Base-by-base conservation (phyloP, 2,888 invertebrate species). In the Petrolisthes cinctipes region DNA sequence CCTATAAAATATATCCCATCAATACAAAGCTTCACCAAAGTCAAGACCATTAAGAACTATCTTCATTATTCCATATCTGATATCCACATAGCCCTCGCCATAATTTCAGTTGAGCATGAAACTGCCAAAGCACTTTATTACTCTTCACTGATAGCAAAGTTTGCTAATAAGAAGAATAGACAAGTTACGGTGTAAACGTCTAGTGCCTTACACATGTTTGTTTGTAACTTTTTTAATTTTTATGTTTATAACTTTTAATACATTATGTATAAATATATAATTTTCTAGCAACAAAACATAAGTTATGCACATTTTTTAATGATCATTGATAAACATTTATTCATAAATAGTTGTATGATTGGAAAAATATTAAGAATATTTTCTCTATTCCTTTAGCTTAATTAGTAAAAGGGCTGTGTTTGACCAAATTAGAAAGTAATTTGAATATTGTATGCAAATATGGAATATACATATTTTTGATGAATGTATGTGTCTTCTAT, bases 121-220 rank as follows among this genome's bases (percentile, higher is more conserved):
- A n/a, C 11, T 51, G 79, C 79, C 56, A 79, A 79, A 79, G 79
- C 54, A 51, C 79, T 79, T 53, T 23, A 79, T 79, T 79, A 37
- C 11, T 79, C 79, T 51, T 79, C 51, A 79, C 5, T 79, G 54
- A 54, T 79, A 11, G 79, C 79, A 79, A 79, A 9, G 20, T 79
- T 79, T 14, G 23, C 79, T 51, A 23, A 79, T 14, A 53, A 11
- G n/a, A n/a, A n/a, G 37, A 17, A n/a, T 53, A 51, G 79, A 53
- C 51, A n/a, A 79, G 51, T 79, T 79, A 79, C 20, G 66, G 66
- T 66, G 17, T 66, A 66, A 17, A 14, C 11, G 23, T 20, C 20
- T 7, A 20, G 73, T 73, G n/a, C 73, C 17, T 4, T 2, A 4
- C 23, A 17, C 73, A 23, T 73, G 17, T 17, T 73, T 4, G 4